Evolutionary conservation across 2,113 vertebrate genomes (phyloP).

Genomic region (Leptobrachium leishanense): DNA sequence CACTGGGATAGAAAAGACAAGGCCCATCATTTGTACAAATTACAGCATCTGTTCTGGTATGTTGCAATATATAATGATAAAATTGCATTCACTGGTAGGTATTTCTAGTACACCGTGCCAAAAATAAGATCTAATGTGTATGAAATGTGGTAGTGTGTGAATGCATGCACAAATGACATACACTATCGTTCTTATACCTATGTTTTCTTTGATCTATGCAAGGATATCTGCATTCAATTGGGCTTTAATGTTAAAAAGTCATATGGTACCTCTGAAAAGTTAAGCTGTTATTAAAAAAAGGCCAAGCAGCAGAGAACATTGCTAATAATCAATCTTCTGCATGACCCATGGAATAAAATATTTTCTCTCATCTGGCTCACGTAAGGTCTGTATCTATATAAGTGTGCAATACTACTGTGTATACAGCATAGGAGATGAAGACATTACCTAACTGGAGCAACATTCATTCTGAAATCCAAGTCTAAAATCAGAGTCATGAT

Average conservation of each 20-base stretch:
- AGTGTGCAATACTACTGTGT: no score
- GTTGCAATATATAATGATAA: slow-evolving; percentile 28
- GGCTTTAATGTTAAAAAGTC: not conserved
- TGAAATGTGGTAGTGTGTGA: slow-evolving; percentile 11
- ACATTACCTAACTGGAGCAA: no score
- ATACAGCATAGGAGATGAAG: no score
- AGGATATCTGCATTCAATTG: not conserved
- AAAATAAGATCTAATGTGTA: slow-evolving; percentile 19
- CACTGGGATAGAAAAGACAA: not conserved
- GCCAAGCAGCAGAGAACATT: not conserved
- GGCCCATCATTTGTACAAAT: not conserved
- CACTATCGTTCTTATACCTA: slow-evolving; percentile 9
- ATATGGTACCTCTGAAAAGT: not conserved
- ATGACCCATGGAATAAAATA: no score
- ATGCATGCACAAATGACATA: slow-evolving; percentile 29
- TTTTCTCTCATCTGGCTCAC: no score
- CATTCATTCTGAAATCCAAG: no score
- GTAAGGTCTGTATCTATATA: no score
- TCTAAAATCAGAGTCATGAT: no score
- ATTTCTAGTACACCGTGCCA: slow-evolving; percentile 25
- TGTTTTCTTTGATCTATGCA: not conserved
- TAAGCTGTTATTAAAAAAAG: not conserved
- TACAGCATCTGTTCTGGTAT: slow-evolving; percentile 24
- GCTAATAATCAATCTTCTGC: not conserved
- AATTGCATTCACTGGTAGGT: slow-evolving; percentile 10